Evolutionary conservation across 2,888 invertebrate species (phyloP), one percentile per base, ranked within the genome.

Genomic region (Oscheius sp.): DNA sequence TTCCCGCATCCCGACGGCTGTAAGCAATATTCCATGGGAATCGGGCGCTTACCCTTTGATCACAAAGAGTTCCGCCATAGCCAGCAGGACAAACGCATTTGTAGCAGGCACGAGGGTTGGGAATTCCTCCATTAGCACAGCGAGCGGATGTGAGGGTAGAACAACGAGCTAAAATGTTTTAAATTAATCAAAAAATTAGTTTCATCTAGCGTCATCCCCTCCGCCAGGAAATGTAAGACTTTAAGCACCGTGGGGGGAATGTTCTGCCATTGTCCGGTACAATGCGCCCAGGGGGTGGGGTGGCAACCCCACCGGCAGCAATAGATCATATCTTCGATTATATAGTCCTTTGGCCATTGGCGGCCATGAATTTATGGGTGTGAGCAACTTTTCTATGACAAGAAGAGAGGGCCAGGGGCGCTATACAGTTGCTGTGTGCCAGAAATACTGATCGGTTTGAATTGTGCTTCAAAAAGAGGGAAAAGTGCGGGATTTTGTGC

Each of bases 71-170:
- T 70, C 75, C 75, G 25, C 63, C 64, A 59, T 72, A 75, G n/a
- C 75, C 75, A 12, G 53, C 53, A 0, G 75, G 75, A 53, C 75
- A 75, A 16, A 41, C 63, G 53, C 75, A 75, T 7, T 13, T 45
- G 3, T n/a, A 41, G 29, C 75, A 75, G 5, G 35, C 53, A 16
- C 52, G 46, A 16, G 72, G 72, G 21, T 75, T 72, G 9, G 69
- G 75, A 1, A 69, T 72, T 41, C 75, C 75, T 0, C 75, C 75
- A 43, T 75, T 75, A 1, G 16, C 25, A 55, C 75, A 75, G 9
- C 43, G 27, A 21, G 56, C 56, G 1, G 68, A 55, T 13, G 66
- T 61, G 1, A 52, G 5, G 1, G 55, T 2, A 5, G 69, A 16
- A 52, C 75, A 75, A 16, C 18, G 59, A 2, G 43, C 75, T 74